These are phyloP conservation scores for Zosterops hypoxanthus DNA, from an alignment of 2,113 vertebrate genomes.

Conservation along the genomic window DNA sequence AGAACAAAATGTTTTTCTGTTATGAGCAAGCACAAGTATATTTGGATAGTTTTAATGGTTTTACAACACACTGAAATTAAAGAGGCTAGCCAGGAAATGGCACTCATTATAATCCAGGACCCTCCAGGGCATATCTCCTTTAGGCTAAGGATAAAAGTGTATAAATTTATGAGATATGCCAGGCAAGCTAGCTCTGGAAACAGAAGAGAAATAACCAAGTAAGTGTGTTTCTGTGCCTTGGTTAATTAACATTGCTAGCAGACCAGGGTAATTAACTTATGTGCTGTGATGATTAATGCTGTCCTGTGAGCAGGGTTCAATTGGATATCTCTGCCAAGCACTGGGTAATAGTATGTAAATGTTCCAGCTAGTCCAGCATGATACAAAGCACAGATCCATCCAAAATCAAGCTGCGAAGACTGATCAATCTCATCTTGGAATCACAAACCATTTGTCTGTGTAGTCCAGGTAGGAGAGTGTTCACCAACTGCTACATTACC, in stretches of 20 bases:
- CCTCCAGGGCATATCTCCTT: not conserved
- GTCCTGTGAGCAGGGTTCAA: not conserved
- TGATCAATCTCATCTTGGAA: conserved; percentile 3
- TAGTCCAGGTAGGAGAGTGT: not conserved
- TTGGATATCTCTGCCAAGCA: not conserved
- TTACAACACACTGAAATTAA: not conserved
- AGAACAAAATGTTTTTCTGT: not conserved
- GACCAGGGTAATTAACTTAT: conserved; percentile 40
- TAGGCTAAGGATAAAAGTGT: not conserved
- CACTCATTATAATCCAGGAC: not conserved
- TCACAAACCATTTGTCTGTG: not conserved
- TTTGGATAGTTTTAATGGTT: not conserved
- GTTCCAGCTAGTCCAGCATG: not conserved
- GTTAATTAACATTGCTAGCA: conserved; percentile 28
- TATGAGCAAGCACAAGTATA: not conserved
- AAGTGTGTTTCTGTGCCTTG: not conserved
- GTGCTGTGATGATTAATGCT: conserved; percentile 32
- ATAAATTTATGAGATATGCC: not conserved
- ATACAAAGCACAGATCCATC: not conserved
- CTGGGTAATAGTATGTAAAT: not conserved
- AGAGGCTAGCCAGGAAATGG: not conserved
- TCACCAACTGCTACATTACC: not conserved
- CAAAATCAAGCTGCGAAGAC: not conserved
- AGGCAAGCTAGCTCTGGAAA: not conserved
- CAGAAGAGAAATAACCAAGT: conserved; percentile 17